Percentiles rank a stretch among this genome's conserved stretches.
These are phyloP conservation scores for Doryteuthis pealeii DNA, from an alignment of 1,140 invertebrate genomes.

Conservation along the genomic window DNA sequence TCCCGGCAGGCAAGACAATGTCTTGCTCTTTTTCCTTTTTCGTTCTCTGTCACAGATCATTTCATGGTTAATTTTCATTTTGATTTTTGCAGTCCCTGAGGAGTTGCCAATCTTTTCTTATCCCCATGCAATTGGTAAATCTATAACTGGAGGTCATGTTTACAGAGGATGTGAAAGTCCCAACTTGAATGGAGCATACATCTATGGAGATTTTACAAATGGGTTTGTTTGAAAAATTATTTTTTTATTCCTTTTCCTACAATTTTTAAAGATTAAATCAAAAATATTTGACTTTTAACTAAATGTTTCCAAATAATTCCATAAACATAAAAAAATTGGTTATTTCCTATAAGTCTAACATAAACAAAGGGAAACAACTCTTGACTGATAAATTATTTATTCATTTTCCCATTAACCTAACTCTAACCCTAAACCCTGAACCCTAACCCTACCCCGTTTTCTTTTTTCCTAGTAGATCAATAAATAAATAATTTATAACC, in stretches of 20 bases:
- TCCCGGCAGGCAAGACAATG: too few species aligned
- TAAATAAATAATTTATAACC: too few species aligned
- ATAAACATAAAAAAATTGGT: too few species aligned
- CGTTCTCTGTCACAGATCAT: too few species aligned
- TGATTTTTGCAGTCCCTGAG: not conserved
- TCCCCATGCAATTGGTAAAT: slow-evolving; percentile 49
- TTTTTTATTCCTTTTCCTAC: not conserved
- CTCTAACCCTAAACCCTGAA: too few species aligned
- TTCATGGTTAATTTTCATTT: not conserved
- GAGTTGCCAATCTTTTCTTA: slow-evolving; percentile 47
- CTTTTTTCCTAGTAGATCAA: too few species aligned
- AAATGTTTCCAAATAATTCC: not conserved
- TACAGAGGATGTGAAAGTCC: slow-evolving; percentile 56
- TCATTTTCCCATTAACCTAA: too few species aligned
- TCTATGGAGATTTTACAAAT: slow-evolving; percentile 53
- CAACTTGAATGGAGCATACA: slow-evolving; percentile 48
- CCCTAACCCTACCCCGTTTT: too few species aligned
- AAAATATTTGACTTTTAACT: not conserved
- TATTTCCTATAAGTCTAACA: too few species aligned
- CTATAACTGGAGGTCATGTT: slow-evolving; percentile 55
- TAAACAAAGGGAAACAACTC: too few species aligned
- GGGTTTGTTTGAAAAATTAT: slow-evolving; percentile 24
- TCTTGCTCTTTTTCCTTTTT: too few species aligned
- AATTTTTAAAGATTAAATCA: not conserved
- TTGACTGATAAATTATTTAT: too few species aligned